Conservation (phyloP, 1,140 invertebrate genomes). For the Lethocerus indicus region DNA sequence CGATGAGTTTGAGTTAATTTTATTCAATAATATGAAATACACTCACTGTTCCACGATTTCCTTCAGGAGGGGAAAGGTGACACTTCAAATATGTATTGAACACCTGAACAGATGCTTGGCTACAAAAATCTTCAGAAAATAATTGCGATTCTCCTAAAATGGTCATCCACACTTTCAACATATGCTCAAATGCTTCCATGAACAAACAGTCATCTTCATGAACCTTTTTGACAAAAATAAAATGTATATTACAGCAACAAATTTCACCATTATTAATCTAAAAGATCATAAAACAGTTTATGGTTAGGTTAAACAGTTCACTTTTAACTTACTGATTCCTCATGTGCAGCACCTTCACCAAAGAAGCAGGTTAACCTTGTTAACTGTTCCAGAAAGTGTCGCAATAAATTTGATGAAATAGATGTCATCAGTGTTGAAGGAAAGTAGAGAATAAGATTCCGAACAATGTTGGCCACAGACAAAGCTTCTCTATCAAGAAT, state of each 20-base stretch:
- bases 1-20: no score
- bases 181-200: conserved; percentile 62
- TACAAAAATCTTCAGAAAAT: conserved; percentile 34
- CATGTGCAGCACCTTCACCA: conserved; percentile 48
- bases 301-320: no score
- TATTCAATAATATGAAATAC: conserved; percentile 5
- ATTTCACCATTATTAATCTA: no score
- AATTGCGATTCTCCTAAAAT: conserved; percentile 36
- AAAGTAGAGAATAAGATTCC: conserved; percentile 45
- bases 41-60: conserved; percentile 35
- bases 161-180: conserved; percentile 62
- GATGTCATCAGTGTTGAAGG: conserved; percentile 24
- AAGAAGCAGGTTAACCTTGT: conserved; percentile 56
- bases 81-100: conserved; percentile 71
- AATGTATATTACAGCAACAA: no score
- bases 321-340: conserved; percentile 43
- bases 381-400: conserved; percentile 39
- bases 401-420: conserved; percentile 33
- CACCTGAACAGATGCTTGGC: conserved; percentile 34
- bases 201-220: conserved; percentile 45
- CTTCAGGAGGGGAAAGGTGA: conserved; percentile 66
- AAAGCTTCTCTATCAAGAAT: conserved; percentile 42
- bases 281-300: no score
- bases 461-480: conserved; percentile 46
- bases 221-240: conserved; percentile 22